Conservation (phyloP, 2,797 vertebrate genomes). For the Synanceia verrucosa region DNA sequence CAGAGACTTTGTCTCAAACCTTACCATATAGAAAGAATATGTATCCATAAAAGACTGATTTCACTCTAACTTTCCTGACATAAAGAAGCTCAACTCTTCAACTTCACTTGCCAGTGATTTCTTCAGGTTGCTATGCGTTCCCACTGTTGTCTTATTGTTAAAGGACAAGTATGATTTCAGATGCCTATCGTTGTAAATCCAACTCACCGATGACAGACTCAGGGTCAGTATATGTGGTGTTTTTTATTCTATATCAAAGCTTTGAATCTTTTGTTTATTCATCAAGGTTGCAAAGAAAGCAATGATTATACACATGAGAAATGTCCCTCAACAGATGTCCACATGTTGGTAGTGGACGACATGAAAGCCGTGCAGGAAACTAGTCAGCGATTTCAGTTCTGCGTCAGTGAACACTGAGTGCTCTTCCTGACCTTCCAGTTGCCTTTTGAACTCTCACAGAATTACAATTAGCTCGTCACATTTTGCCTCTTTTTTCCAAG, state of each 20-base stretch:
- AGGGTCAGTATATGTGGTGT: slow-evolving; percentile 23
- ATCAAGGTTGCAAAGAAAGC: slow-evolving; percentile 20
- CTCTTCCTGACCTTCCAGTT: slow-evolving; percentile 40
- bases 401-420: slow-evolving; percentile 44
- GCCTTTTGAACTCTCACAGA: slow-evolving; percentile 21
- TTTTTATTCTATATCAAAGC: slow-evolving; percentile 26
- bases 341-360: background rate
- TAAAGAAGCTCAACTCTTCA: too few relatives aligned
- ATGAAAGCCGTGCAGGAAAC: background rate
- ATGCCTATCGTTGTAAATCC: slow-evolving; percentile 31
- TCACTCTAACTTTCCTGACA: background rate
- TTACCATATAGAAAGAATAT: slow-evolving; percentile 17
- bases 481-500: slow-evolving; percentile 13
- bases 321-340: background rate
- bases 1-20: slow-evolving; percentile 47
- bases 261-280: slow-evolving; percentile 6
- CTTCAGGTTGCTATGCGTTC: too few relatives aligned
- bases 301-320: background rate
- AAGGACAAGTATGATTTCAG: slow-evolving; percentile 18
- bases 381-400: slow-evolving; percentile 17
- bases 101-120: background rate
- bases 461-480: slow-evolving; percentile 49
- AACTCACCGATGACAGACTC: slow-evolving; percentile 2
- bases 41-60: background rate
- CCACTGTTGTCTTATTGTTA: background rate